Evolutionary conservation across 2,113 vertebrate genomes (phyloP).

Genomic region (Lasiurus cinereus): DNA sequence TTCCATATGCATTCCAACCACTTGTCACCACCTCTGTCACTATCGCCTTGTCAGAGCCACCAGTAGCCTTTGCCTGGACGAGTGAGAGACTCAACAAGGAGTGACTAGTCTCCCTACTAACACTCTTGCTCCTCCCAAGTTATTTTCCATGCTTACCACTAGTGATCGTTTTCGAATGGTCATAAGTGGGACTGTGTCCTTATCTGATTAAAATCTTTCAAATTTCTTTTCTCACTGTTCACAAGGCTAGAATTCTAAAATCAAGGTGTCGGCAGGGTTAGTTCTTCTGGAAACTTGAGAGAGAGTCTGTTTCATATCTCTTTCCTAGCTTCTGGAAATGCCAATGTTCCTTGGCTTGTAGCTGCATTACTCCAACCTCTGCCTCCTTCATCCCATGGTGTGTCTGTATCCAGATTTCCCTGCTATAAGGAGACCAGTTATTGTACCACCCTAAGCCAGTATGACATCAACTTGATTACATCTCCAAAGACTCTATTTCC

Average conservation of each 20-base stretch:
- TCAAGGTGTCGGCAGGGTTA: not conserved
- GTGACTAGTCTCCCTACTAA: not conserved
- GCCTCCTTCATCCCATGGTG: not conserved
- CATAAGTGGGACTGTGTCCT: not conserved
- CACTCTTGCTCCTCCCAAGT: not conserved
- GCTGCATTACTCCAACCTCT: not conserved
- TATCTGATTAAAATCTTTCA: not conserved
- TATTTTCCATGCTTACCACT: not conserved
- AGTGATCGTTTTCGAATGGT: slow-evolving; percentile 27
- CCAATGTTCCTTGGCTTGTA: not conserved
- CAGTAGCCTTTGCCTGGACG: not conserved
- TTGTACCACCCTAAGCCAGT: not conserved
- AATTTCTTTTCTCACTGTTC: not conserved
- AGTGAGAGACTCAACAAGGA: not conserved
- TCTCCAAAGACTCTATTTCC: not conserved
- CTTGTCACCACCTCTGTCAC: not conserved
- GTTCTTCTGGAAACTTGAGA: not conserved
- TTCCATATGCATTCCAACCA: not conserved
- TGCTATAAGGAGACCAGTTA: not conserved
- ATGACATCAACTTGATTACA: slow-evolving; percentile 11
- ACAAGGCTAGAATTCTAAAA: slow-evolving; percentile 16
- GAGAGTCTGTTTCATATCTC: not conserved
- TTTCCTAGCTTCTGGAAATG: not conserved
- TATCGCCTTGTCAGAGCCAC: not conserved
- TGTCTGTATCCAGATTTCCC: not conserved